Conservation (phyloP, 2,888 invertebrate species). For the Ganaspis brasiliensis region DNA sequence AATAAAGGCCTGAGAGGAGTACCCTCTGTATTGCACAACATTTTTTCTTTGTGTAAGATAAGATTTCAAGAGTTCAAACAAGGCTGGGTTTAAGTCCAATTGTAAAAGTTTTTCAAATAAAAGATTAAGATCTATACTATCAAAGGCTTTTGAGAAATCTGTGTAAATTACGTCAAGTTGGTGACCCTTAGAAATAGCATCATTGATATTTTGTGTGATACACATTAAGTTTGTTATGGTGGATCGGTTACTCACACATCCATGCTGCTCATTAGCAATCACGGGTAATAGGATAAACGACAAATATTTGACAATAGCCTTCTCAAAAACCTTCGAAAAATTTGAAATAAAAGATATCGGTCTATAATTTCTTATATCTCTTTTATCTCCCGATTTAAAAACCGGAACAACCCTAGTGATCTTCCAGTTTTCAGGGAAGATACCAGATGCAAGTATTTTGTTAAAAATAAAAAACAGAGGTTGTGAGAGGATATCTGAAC, state of each 20-base stretch:
- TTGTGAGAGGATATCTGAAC: neutral
- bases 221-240: neutral
- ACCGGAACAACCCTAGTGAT: neutral
- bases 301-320: neutral
- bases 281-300: too few species aligned
- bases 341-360: neutral
- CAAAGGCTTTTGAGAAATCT: neutral
- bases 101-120: neutral
- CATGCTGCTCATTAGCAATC: too few species aligned
- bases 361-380: neutral
- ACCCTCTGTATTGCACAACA: neutral
- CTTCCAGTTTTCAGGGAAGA: neutral
- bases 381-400: neutral
- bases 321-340: neutral
- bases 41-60: neutral
- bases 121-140: neutral
- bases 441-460: neutral
- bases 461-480: neutral
- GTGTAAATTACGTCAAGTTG: neutral
- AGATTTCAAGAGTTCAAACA: too few species aligned
- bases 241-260: neutral
- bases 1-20: neutral
- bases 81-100: too few species aligned
- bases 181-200: neutral
- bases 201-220: neutral